These are phyloP conservation scores for Piscicola geometra DNA, from an alignment of 2,888 invertebrate genomes.

Conservation along the genomic window DNA sequence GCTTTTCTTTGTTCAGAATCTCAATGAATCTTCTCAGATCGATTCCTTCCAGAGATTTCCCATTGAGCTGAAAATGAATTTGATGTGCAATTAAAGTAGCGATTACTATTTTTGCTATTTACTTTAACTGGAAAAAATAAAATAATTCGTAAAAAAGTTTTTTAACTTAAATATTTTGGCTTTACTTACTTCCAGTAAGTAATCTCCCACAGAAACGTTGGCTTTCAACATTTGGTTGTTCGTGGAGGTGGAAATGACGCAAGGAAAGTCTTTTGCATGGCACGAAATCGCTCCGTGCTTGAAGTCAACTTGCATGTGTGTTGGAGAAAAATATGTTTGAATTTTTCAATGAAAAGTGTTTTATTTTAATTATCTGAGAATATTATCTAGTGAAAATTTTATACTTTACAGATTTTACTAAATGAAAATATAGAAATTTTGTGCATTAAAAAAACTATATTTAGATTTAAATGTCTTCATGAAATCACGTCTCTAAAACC, in stretches of 20 bases:
- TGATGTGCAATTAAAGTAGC: too few relatives aligned
- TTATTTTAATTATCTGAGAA: too few relatives aligned
- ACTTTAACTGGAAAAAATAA: too few relatives aligned
- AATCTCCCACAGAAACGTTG: neutral
- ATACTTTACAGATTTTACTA: neutral
- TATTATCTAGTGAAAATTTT: neutral
- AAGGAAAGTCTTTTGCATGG: conserved; percentile 3
- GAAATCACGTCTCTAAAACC: neutral
- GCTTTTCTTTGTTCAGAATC: too few relatives aligned
- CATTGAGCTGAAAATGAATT: too few relatives aligned
- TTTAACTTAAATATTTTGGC: too few relatives aligned
- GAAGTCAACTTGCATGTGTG: neutral
- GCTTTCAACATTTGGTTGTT: neutral
- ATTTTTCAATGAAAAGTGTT: neutral
- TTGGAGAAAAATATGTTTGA: neutral
- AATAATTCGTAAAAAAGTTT: too few relatives aligned
- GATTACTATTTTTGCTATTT: too few relatives aligned
- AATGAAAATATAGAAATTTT: too few relatives aligned
- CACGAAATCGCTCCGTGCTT: neutral
- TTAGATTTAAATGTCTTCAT: neutral
- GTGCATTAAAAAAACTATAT: too few relatives aligned
- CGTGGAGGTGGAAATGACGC: neutral
- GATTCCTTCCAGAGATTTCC: too few relatives aligned
- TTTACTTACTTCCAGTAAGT: neutral
- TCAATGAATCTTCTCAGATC: too few relatives aligned